Base-by-base conservation (phyloP, 2,888 invertebrate genomes). In the Aspidiotus destructor region DNA sequence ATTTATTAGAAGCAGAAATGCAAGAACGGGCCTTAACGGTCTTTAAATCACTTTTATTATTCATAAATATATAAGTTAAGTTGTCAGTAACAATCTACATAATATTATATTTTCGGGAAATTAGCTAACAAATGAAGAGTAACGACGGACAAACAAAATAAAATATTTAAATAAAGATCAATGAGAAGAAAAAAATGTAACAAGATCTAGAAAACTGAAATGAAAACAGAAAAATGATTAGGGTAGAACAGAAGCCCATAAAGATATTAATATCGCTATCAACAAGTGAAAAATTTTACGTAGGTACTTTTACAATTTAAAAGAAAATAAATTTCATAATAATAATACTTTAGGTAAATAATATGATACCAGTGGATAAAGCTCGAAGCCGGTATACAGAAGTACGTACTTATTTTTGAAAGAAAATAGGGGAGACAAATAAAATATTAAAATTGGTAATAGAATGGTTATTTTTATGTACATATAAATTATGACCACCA, bases 81-180 rank as follows among this genome's bases (percentile, higher is more conserved):
- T 67, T 67, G 55, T 52, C 44, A 58, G 52, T 67, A 67, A 67
- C 67, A 67, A 67, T 58, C 67, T 67, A 67, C 48, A 41, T 60
- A 60, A 67, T 60, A 48, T 67, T 48, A 28, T 28, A 5, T 28
- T 28, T 5, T 13, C 42, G 60, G 48, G 60, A 67, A 67, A 67
- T 67, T 60, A 67, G 67, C 67, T 67, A 67, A 67, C 58, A 67
- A 67, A 42, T 67, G 60, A 67, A 65, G 60, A 67, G 67, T 41
- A 54, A 16, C 61, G 55, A 61, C 68, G 68, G 68, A 61, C 41
- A 13, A 52, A 61, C 68, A 61, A 68, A 48, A 53, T 61, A 68
- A 41, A 61, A 68, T 61, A 41, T 41, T 13, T 16, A 60, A 41
- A 68, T 42, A 53, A 48, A 40, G 41, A 63, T 41, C 42, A 64